phyloP scores from a whole-genome alignment of 2,113 vertebrate species.

The Pelusios castaneus region DNA sequence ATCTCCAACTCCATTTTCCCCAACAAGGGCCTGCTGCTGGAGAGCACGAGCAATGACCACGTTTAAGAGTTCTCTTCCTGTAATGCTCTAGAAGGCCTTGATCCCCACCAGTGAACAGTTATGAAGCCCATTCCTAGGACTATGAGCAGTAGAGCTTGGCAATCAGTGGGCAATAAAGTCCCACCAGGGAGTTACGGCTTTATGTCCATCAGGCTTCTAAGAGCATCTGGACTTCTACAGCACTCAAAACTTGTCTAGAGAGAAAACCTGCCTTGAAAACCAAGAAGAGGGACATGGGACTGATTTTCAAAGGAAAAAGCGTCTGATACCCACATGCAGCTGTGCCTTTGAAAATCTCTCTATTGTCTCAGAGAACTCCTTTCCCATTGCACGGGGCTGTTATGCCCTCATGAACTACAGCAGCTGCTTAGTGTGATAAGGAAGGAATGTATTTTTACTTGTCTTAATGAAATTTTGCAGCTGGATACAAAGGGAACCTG shows the following conservation, averaged over 20 bases:
- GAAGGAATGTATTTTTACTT: not conserved
- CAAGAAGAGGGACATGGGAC: not conserved
- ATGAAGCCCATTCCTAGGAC: not conserved
- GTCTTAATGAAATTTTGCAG: not conserved
- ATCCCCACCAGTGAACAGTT: not conserved
- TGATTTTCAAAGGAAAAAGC: not conserved
- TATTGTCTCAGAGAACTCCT: not conserved
- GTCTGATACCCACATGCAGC: not conserved
- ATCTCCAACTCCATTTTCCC: not conserved
- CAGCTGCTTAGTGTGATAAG: not conserved
- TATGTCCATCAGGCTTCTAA: not conserved
- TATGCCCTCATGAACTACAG: not conserved
- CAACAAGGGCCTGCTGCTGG: not conserved
- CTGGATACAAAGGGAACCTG: not conserved
- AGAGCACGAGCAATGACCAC: not conserved
- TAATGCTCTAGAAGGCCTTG: not conserved
- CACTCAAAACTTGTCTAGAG: not conserved
- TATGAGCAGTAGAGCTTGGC: fast-evolving
- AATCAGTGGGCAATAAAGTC: not conserved
- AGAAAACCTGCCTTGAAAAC: not conserved
- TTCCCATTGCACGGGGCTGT: not conserved
- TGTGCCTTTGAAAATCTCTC: not conserved
- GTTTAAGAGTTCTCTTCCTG: not conserved
- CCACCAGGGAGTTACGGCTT: not conserved
- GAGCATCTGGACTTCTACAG: not conserved